Conservation (phyloP, 2,888 invertebrate genomes). For the Sisyra nigra region DNA sequence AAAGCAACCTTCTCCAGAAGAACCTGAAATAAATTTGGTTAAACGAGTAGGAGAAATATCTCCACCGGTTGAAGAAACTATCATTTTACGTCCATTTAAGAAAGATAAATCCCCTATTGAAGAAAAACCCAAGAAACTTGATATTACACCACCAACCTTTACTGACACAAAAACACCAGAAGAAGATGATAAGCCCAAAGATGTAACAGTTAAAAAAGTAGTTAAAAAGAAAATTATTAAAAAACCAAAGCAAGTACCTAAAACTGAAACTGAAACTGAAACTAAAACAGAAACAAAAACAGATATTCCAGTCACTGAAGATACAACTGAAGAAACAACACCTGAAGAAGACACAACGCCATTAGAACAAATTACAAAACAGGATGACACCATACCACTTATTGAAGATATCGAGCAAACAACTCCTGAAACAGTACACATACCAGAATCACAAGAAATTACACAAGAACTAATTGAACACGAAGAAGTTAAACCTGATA, state of each 20-base stretch:
- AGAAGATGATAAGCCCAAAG: slow-evolving; percentile 12
- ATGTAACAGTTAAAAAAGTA: slow-evolving; percentile 7
- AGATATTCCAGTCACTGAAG: slow-evolving; percentile 12
- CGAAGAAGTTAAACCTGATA: slow-evolving; percentile 26
- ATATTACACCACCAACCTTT: slow-evolving; percentile 15
- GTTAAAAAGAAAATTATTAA: slow-evolving; percentile 12
- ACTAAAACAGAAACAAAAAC: slow-evolving; percentile 9
- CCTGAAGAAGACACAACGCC: slow-evolving; percentile 9
- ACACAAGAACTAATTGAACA: slow-evolving; percentile 17
- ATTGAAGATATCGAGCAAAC: slow-evolving; percentile 13
- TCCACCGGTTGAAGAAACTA: slow-evolving; percentile 22
- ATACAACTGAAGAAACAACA: slow-evolving; percentile 13
- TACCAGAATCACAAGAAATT: slow-evolving; percentile 7
- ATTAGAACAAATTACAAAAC: slow-evolving; percentile 6
- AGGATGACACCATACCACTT: slow-evolving; percentile 9
- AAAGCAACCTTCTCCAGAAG: slow-evolving; percentile 26
- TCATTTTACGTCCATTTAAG: slow-evolving; percentile 23
- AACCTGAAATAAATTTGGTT: slow-evolving; percentile 27
- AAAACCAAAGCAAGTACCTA: slow-evolving; percentile 4
- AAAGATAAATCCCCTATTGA: slow-evolving; percentile 14
- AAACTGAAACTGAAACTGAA: not conserved
- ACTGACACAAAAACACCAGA: slow-evolving; percentile 12
- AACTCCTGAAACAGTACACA: slow-evolving; percentile 13
- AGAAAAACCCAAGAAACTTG: slow-evolving; percentile 17
- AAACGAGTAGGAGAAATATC: slow-evolving; percentile 17